These are phyloP conservation scores for Semotilus atromaculatus DNA, from an alignment of 2,797 vertebrate genomes.

Conservation along the genomic window DNA sequence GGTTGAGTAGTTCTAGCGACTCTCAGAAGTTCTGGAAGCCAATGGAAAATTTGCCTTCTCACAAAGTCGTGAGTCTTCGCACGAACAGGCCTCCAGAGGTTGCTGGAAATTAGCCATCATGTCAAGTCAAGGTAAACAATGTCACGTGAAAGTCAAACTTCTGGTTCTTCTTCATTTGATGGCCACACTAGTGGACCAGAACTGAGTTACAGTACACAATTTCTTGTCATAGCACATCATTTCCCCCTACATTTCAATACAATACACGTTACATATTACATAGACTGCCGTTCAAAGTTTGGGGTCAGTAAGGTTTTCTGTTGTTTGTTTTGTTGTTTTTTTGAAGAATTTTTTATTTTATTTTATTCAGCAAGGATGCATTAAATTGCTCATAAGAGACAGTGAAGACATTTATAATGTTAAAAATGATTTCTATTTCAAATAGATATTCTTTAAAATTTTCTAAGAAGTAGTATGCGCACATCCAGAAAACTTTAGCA, in stretches of 20 bases:
- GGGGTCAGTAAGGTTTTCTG: not conserved
- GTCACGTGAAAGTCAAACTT: slow-evolving; percentile 5
- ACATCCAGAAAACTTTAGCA: too few relatives aligned
- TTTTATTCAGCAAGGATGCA: not conserved
- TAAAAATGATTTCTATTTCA: not conserved
- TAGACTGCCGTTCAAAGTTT: not conserved
- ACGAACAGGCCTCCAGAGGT: slow-evolving; percentile 13
- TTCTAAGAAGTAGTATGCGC: too few relatives aligned
- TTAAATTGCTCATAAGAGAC: not conserved
- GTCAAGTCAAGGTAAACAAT: slow-evolving; percentile 28
- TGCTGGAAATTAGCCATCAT: not conserved
- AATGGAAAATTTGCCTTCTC: slow-evolving; percentile 38
- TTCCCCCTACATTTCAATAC: not conserved
- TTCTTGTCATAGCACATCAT: not conserved
- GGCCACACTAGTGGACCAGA: not conserved
- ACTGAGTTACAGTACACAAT: not conserved
- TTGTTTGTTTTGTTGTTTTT: not conserved
- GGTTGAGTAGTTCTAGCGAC: not conserved
- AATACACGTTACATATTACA: not conserved
- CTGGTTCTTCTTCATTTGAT: not conserved
- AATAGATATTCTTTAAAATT: not conserved
- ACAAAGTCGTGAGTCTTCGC: slow-evolving; percentile 17
- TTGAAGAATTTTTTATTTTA: too few relatives aligned
- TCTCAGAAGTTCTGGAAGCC: slow-evolving; percentile 14
- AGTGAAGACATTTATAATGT: not conserved